Evolutionary conservation across 92 coral and sea anemone species (phyloP).

Genomic region (Bergia puertoricense): DNA sequence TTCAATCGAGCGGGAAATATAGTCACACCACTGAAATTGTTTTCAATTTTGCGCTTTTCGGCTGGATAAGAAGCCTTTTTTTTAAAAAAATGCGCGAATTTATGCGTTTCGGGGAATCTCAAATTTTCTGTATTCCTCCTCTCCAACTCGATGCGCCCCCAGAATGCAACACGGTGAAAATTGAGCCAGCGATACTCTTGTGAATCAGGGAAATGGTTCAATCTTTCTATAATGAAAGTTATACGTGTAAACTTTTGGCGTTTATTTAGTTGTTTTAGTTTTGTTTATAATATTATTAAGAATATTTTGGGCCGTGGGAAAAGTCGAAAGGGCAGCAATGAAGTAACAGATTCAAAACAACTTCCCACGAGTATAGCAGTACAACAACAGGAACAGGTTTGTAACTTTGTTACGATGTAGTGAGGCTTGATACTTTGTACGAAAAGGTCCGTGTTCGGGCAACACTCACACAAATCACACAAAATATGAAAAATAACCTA

Average conservation of each 20-base stretch:
- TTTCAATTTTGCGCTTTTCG: no score
- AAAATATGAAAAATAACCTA: not conserved
- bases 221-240: constrained; percentile 52
- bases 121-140: no score
- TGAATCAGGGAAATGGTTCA: not conserved
- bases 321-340: constrained; percentile 59
- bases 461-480: not conserved
- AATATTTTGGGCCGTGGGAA: constrained; percentile 68
- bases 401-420: not conserved
- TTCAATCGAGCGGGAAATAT: no score
- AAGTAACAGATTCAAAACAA: not conserved
- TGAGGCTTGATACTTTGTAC: not conserved
- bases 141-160: not conserved
- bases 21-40: no score
- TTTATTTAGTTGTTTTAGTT: constrained; percentile 65
- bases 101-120: no score
- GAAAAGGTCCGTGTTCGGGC: not conserved
- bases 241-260: constrained; percentile 66
- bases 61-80: no score
- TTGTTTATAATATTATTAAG: constrained; percentile 62
- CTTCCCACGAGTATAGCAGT: constrained; percentile 49
- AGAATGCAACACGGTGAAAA: not conserved
- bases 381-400: constrained; percentile 35
- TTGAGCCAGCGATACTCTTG: constrained; percentile 16
- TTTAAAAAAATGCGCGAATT: no score